Evolutionary conservation across 2,888 invertebrate genomes (phyloP), one percentile per base, ranked within the genome.

Genomic region (Hydropsyche betteni): DNA sequence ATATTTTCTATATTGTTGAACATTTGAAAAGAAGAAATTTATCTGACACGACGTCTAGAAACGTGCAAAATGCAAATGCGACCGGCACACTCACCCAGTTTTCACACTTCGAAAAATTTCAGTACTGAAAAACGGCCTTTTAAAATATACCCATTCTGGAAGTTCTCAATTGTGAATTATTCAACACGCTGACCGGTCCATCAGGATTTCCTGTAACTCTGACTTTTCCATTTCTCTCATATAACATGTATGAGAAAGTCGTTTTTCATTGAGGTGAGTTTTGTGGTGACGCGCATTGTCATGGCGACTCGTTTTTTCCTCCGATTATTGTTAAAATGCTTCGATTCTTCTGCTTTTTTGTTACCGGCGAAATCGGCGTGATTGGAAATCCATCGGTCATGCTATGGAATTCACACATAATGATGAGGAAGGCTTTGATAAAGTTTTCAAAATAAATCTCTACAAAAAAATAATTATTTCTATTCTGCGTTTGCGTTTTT

Each of bases 51-150:
- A 24, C 58, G 58, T 14, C 16, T 58, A 58, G 24, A 58, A 24
- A 52, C 53, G 70, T 53, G 70, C 70, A 70, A 33, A 69, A 70
- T 70, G 70, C 70, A 52, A 70, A 70, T 53, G 33, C 55, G n/a
- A 24, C 44, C 70, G 70, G 24, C 70, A 70, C 53, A 70, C 70
- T 70, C 70, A 70, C 70, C 70, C 38, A 70, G 70, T 70, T 70
- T 70, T 14, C n/a, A 2, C n/a, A 24, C 44, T 8, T 10, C 44
- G 44, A 44, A 6, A 44, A 44, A 2, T 44, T 2, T 8, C 6
- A 44, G 1, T 24, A 24, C 24, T 44, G 44, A 44, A 8, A 44
- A 44, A 44, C 44, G 24, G 2, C 24, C 24, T 5, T 16, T 16
- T 8, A 58, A 8, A 14, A 4, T 24, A 16, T 58, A 7, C n/a